Base-by-base conservation (phyloP, 2,888 invertebrate genomes). In the Augochlorella aurata region DNA sequence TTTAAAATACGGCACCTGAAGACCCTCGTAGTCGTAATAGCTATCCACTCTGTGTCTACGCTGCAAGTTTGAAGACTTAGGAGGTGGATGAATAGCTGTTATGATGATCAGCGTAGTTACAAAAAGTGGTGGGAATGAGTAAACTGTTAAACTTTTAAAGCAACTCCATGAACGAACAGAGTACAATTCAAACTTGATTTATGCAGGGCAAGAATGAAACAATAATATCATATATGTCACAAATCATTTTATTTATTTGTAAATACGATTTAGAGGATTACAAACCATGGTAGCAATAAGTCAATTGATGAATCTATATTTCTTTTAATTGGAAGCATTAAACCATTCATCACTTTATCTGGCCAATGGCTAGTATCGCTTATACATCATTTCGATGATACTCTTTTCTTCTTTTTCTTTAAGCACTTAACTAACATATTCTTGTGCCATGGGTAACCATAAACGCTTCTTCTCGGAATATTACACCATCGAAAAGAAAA, bases 241-340 rank as follows among this genome's bases (percentile, higher is more conserved):
- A 88, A 88, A 88, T 88, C 79, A 80, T 87, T 87, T 82, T 85
- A 85, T 88, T 88, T 83, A 86, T 88, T 87, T 75, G 72, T 88
- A 88, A 81, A 88, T 85, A 84, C 78, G 73, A 84, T 84, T 87
- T 82, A 83, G 74, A 86, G 81, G 82, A 86, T 88, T 88, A 88
- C 88, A 88, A 88, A 88, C 74, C 79, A 88, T 83, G 76, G 50
- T 82, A 78, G 85, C 81, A 79, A 79, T 85, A 87, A 87, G 76
- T 87, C 78, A 85, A 84, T 77, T 74, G 74, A 84, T 85, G 78
- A 85, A 75, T 84, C 85, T 88, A 86, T 86, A 79, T 78, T 82
- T 85, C 73, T 65, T 87, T 87, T 85, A 84, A 87, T 81, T 88
- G 88, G 88, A 88, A 88, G 88, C 88, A 87, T 81, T 87, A 84